Evolutionary conservation across 2,888 invertebrate species (phyloP), one percentile per base, ranked within the genome.

Genomic region (Neuroscelio doddi): DNA sequence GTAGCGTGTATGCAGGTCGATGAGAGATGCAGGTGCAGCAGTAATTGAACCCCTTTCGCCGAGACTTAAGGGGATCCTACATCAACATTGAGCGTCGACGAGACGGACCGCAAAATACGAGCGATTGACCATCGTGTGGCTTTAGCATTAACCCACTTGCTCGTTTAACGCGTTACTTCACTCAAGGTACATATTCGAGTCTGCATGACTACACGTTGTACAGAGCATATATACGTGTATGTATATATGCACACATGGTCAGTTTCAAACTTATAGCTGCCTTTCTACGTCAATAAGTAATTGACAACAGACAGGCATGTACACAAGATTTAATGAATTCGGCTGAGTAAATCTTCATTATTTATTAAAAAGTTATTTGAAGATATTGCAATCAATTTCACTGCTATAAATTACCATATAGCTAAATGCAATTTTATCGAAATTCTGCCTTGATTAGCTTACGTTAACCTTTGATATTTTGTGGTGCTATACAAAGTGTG

Each of bases 31-130:
- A 68, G 68, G 64, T 64, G 68, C 59, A 67, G 57, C 68, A 42
- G 67, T 56, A 63, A 59, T 67, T 66, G 66, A 66, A 62, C 62
- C 62, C 62, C 66, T 66, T 64, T 67, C 67, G 63, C 67, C 67
- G 51, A 67, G 58, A 67, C 55, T 55, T 42, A 52, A 59, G 67
- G 59, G 64, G 51, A 61, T 68, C 56, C 21, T 53, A 49, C 55
- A 56, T 42, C 41, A 42, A 29, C 46, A 44, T 24, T 44, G 51
- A 46, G 45, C 29, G 42, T 29, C 29, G 36, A 30, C 41, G 24
- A 36, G 47, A 47, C 53, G 61, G 12, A 39, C 42, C 51, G 58
- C 58, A 63, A 67, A 67, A 67, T 62, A 63, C 66, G 55, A 61
- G 27, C 58, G 64, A 58, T 58, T 64, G 64, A 58, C 57, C 53